A percentile compares a stretch with the other conserved stretches of the same genome.
Evolutionary conservation across 2,888 invertebrate genomes (phyloP).

Genomic region (Thysanoteuthis rhombus): DNA sequence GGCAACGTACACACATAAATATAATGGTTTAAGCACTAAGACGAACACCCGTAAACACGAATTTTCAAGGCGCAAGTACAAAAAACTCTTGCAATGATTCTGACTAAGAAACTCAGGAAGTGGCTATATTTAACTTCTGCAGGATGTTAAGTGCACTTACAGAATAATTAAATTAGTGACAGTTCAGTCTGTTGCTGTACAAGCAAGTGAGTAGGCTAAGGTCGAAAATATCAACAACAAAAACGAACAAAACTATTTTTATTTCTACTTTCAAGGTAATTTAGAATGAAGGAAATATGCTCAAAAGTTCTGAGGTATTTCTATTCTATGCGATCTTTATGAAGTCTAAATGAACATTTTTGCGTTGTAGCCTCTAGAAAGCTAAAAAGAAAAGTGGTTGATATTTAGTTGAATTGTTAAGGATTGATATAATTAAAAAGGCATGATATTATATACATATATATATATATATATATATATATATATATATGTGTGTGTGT

Average conservation of each 20-base stretch:
- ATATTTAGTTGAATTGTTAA: too few relatives aligned
- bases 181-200: neutral
- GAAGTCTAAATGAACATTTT: too few relatives aligned
- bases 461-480: neutral
- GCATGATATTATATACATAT: neutral
- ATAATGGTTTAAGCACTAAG: neutral
- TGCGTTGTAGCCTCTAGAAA: too few relatives aligned
- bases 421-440: too few relatives aligned
- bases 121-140: neutral
- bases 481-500: neutral
- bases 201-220: neutral
- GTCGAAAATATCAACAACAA: too few relatives aligned
- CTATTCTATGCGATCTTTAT: too few relatives aligned
- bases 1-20: neutral
- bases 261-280: too few relatives aligned
- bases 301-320: too few relatives aligned
- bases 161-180: neutral
- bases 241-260: too few relatives aligned
- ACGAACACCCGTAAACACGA: neutral
- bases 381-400: too few relatives aligned
- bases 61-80: neutral
- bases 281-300: too few relatives aligned
- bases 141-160: neutral
- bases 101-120: neutral
- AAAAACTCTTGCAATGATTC: neutral